These are phyloP conservation scores for Siderastrea radians DNA, from an alignment of 92 coral and sea anemone species.

Conservation along the genomic window DNA sequence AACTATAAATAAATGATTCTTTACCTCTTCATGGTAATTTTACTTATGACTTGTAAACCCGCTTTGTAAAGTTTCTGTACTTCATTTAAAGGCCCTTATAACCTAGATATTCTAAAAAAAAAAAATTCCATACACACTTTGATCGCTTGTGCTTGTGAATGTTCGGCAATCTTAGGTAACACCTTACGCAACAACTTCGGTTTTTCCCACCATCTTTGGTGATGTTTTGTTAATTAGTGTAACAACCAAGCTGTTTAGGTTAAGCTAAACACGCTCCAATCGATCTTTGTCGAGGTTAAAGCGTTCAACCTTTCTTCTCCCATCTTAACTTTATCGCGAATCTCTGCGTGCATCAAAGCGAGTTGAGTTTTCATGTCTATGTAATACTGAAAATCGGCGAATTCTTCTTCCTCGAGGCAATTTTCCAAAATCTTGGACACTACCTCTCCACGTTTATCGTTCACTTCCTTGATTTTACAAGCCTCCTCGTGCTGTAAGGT, in stretches of 20 bases:
- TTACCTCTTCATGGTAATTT: not conserved
- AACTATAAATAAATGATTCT: constrained; percentile 20
- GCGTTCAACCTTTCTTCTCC: constrained; percentile 94
- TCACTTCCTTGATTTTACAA: constrained; percentile 94
- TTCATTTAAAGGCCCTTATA: not conserved
- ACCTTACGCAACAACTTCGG: not conserved
- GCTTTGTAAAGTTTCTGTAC: not conserved
- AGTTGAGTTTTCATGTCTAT: constrained; percentile 99
- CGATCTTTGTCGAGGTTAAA: constrained; percentile 88
- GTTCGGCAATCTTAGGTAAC: constrained; percentile 9
- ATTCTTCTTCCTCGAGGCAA: constrained; percentile 91
- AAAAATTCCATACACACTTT: not conserved
- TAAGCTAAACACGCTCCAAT: constrained; percentile 88
- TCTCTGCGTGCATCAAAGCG: constrained; percentile 97
- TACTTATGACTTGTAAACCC: not conserved
- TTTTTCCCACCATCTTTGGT: not conserved
- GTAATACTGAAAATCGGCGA: constrained; percentile 98
- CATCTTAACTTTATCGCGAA: constrained; percentile 96
- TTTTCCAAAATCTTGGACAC: constrained; percentile 94
- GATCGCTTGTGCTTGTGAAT: not conserved
- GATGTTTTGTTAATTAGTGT: not conserved
- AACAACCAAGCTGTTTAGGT: not conserved
- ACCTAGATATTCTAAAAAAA: constrained; percentile 1
- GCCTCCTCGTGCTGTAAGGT: constrained; percentile 96
- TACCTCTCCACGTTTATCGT: constrained; percentile 95